phyloP scores from a whole-genome alignment of 2,113 vertebrate species.

The Furnarius figulus region DNA sequence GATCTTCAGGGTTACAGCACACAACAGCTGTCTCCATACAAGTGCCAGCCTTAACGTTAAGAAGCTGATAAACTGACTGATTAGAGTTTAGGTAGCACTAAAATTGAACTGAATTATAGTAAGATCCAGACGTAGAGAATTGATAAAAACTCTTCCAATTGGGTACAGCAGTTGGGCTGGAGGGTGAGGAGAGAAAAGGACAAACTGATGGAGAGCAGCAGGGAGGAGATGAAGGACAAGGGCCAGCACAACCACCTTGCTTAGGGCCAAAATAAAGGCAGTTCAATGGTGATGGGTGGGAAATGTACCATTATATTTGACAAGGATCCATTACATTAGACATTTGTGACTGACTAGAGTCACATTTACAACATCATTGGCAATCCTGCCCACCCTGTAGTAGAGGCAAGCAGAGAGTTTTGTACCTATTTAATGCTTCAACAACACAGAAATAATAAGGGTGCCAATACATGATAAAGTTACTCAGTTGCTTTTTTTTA shows the following conservation, averaged over 20 bases:
- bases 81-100: background rate
- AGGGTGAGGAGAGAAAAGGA: background rate
- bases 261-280: background rate
- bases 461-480: background rate
- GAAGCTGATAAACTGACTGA: conserved; percentile 2
- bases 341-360: background rate
- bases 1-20: conserved; percentile 24
- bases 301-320: background rate
- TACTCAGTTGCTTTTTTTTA: background rate
- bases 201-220: rapidly evolving
- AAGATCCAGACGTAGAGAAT: background rate
- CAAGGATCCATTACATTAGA: background rate
- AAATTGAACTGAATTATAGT: background rate
- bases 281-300: rapidly evolving
- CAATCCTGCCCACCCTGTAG: background rate
- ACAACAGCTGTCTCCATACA: background rate
- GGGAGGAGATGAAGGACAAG: background rate
- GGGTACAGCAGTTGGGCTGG: background rate
- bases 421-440: background rate
- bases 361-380: background rate
- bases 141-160: background rate
- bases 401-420: background rate
- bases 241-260: background rate
- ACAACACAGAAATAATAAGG: background rate
- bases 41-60: background rate